phyloP scores from a whole-genome alignment of 2,113 vertebrate genomes.

The Donacobius atricapilla region DNA sequence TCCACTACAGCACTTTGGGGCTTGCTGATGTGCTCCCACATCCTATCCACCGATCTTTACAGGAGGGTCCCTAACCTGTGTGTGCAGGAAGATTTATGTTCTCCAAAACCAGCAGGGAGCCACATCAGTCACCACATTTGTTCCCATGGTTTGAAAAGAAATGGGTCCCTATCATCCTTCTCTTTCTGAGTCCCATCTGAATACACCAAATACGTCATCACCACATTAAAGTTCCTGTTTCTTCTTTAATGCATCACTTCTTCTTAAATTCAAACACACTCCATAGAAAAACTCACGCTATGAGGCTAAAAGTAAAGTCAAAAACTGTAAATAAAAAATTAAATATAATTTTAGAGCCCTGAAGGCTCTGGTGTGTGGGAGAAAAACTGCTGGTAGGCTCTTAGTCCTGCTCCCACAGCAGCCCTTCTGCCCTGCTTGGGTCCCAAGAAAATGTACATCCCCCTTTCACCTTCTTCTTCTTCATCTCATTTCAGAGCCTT shows the following conservation, averaged over 20 bases:
- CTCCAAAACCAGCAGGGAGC: background rate
- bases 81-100: background rate
- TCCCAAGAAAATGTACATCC: background rate
- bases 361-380: fast-evolving
- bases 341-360: background rate
- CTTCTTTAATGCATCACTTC: background rate
- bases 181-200: background rate
- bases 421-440: background rate
- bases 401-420: background rate
- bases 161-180: background rate
- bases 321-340: background rate
- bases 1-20: fast-evolving
- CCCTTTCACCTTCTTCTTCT: background rate
- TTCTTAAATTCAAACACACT: background rate
- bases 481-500: background rate
- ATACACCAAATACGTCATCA: fast-evolving
- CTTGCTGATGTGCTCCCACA: background rate
- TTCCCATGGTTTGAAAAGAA: background rate
- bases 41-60: background rate
- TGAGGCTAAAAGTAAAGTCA: background rate
- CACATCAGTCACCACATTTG: background rate
- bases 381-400: background rate
- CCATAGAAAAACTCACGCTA: background rate
- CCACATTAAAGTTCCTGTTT: background rate
- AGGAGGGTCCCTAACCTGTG: background rate